phyloP scores from a whole-genome alignment of 2,113 vertebrate species.

The Actinemys pallida region DNA sequence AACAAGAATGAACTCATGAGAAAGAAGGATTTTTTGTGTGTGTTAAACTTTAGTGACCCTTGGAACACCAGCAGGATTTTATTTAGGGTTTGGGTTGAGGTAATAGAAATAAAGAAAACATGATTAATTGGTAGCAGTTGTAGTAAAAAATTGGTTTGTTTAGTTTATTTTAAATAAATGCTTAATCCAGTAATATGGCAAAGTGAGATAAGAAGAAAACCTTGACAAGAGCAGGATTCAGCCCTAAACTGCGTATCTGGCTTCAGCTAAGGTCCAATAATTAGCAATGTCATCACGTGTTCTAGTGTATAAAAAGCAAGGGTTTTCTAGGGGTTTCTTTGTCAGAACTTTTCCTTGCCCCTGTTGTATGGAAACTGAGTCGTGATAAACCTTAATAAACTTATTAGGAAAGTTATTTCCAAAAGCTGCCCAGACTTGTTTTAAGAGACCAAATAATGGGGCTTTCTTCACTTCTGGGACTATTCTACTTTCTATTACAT shows the following conservation, averaged over 20 bases:
- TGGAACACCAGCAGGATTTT: not conserved
- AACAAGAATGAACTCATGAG: not conserved
- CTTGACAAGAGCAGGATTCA: not conserved
- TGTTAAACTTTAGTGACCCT: not conserved
- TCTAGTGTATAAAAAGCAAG: not conserved
- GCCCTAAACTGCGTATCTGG: not conserved
- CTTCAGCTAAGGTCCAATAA: not conserved
- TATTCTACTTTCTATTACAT: not conserved
- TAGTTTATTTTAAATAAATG: not conserved
- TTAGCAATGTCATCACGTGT: not conserved
- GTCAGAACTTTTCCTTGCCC: not conserved
- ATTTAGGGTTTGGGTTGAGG: not conserved
- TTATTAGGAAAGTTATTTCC: no score
- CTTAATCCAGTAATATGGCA: not conserved
- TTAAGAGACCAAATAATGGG: not conserved
- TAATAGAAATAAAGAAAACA: not conserved
- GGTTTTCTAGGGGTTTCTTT: not conserved
- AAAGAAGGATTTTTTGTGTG: not conserved
- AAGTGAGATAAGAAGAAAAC: not conserved
- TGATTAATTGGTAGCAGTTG: not conserved
- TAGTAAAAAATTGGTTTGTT: not conserved
- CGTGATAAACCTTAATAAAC: no score
- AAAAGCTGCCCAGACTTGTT: not conserved
- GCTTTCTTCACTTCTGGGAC: not conserved
- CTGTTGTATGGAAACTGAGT: no score